Base-by-base conservation (phyloP, 2,113 vertebrate species). In the Platichthys stellatus region DNA sequence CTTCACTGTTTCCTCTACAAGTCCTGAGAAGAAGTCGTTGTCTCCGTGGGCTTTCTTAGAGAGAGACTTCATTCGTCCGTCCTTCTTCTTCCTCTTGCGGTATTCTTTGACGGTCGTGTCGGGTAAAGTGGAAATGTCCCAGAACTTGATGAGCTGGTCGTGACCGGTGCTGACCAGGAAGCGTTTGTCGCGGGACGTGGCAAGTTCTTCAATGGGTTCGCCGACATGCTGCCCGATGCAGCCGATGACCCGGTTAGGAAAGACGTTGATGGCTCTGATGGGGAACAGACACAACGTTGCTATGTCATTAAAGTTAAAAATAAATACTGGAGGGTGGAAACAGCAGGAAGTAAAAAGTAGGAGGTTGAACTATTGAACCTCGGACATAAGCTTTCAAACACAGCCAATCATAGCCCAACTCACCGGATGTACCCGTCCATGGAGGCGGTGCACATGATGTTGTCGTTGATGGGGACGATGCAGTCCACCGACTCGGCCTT, bases 141-240 rank as follows among this genome's bases (percentile, higher is more conserved):
- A 99, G 85, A 99, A 99, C 87, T 99, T 99, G 80, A 99, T 90
- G 49, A 95, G 95, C 90, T 97, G 95, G 92, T 99, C 97, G 1
- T 99, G 97, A 63, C 91, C 97, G 1, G 94, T 96, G 92, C 97
- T 98, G 73, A 93, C 96, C 82, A 99, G 86, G 66, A 98, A 95
- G 5, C 20, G 93, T 0, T 93, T 85, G 2, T 95, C 95, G 5
- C 89, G 84, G 4, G 95, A 96, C 53, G 88, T 92, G 5, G 94
- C 95, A 6, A 98, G 92, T 85, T 96, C 94, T 74, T 99, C 97
- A 5, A 99, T 90, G 54, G 98, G 96, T 78, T 99, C 97, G 1
- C 96, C 95, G 0, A 92, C 61, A 58, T 99, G 98, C 87, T 98
- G 98, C 11, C 98, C 98, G 2, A 99, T 92, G 8, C 92, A 95